These are phyloP conservation scores for Lithophane socia DNA, from an alignment of 2,888 invertebrate genomes.

Conservation along the genomic window DNA sequence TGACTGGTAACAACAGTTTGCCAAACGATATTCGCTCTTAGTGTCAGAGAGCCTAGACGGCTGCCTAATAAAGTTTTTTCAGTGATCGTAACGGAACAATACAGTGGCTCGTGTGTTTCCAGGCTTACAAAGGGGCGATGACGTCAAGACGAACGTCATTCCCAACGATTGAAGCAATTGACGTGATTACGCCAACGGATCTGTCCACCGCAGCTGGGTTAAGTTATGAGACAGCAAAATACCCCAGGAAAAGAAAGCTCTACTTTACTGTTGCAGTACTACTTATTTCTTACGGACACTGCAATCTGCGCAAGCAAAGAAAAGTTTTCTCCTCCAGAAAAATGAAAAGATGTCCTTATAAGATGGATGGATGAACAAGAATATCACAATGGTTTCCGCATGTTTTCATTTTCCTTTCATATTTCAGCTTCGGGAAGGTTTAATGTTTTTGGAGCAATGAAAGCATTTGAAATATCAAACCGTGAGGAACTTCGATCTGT, in stretches of 20 bases:
- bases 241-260: conserved; percentile 47
- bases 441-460: conserved; percentile 16
- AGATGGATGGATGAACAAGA: conserved; percentile 32
- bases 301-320: conserved; percentile 23
- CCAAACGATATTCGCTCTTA: conserved; percentile 35
- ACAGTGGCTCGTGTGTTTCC: conserved; percentile 76
- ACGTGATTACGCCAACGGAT: conserved; percentile 81
- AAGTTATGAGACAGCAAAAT: conserved; percentile 46
- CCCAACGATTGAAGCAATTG: conserved; percentile 86
- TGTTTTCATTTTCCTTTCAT: conserved; percentile 33
- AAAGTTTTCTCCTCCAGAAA: conserved; percentile 21
- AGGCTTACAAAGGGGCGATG: conserved; percentile 82
- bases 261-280: conserved; percentile 25
- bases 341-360: conserved; percentile 36
- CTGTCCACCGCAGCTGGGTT: conserved; percentile 59
- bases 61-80: conserved; percentile 58
- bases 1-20: conserved; percentile 16
- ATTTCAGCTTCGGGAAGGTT: conserved; percentile 18
- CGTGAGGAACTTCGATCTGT: neutral
- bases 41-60: conserved; percentile 30
- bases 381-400: conserved; percentile 45
- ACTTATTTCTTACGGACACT: conserved; percentile 40
- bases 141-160: conserved; percentile 87
- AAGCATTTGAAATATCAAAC: conserved; percentile 24
- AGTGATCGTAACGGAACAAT: conserved; percentile 76